Percentiles rank a stretch among this genome's conserved stretches.
Conservation (phyloP, 2,888 invertebrate species). For the Volucella inanis region DNA sequence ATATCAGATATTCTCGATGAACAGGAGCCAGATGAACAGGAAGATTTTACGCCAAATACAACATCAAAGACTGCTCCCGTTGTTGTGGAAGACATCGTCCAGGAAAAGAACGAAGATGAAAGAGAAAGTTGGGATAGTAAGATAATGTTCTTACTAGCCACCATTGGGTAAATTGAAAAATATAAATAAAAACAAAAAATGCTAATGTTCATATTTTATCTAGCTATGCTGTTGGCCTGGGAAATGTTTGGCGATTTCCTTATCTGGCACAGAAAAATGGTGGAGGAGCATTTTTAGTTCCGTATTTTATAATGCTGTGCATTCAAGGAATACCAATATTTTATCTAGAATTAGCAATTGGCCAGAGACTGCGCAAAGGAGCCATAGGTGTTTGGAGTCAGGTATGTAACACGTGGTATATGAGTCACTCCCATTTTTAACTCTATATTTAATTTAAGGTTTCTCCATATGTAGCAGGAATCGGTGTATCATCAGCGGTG, state of each 20-base stretch:
- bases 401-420: conserved; percentile 76
- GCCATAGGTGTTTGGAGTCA: conserved; percentile 98
- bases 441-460: conserved; percentile 82
- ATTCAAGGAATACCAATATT: conserved; percentile 98
- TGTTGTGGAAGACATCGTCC: conserved; percentile 85
- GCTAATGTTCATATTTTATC: neutral
- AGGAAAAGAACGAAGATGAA: conserved; percentile 89
- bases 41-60: conserved; percentile 81
- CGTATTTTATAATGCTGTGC: conserved; percentile 97
- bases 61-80: conserved; percentile 84
- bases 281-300: conserved; percentile 98
- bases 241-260: conserved; percentile 98
- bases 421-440: conserved; percentile 8
- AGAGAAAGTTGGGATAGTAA: conserved; percentile 97
- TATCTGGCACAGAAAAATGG: conserved; percentile 97
- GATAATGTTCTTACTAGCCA: conserved; percentile 94
- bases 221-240: conserved; percentile 94
- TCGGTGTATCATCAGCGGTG: conserved; percentile 96
- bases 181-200: neutral
- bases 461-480: conserved; percentile 93
- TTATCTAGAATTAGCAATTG: conserved; percentile 97
- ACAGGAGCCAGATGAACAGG: conserved; percentile 78
- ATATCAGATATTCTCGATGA: conserved; percentile 82
- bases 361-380: conserved; percentile 95
- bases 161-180: conserved; percentile 87